A percentile compares a stretch with the other conserved stretches of the same genome.
phyloP scores from a whole-genome alignment of 2,797 vertebrate genomes.

The Distichodus sexfasciatus region DNA sequence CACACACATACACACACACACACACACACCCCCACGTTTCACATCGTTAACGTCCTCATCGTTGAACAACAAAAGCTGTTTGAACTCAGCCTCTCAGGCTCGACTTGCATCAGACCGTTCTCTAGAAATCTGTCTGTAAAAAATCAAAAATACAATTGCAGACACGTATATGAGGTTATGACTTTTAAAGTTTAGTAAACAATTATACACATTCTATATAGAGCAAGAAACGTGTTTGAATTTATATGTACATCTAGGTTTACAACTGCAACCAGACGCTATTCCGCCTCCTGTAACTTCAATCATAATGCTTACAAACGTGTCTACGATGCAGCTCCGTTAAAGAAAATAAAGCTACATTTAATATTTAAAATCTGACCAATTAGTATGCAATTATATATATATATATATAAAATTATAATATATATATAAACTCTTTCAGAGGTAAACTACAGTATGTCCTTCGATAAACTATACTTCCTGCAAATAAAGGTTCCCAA shows the following conservation, averaged over 20 bases:
- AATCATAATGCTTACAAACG: constrained; percentile 39
- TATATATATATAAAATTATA: no score
- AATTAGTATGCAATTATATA: constrained; percentile 52
- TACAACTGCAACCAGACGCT: constrained; percentile 24
- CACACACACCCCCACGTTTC: constrained; percentile 50
- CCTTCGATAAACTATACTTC: constrained; percentile 16
- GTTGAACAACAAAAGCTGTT: constrained; percentile 44
- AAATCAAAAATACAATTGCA: constrained; percentile 29
- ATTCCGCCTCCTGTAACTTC: constrained; percentile 19
- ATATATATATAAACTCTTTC: constrained; percentile 42
- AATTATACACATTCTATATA: constrained; percentile 52
- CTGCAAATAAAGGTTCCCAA: constrained; percentile 13
- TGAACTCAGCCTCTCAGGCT: constrained; percentile 33
- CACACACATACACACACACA: no score
- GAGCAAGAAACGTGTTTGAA: constrained; percentile 40
- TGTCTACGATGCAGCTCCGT: constrained; percentile 45
- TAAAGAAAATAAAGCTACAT: constrained; percentile 53
- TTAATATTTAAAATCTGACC: constrained; percentile 44
- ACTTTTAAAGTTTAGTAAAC: constrained; percentile 51
- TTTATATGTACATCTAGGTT: constrained; percentile 52
- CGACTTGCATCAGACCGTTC: constrained; percentile 28
- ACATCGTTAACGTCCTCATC: constrained; percentile 40
- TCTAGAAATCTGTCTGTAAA: constrained; percentile 32
- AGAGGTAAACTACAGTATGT: constrained; percentile 47
- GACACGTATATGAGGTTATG: constrained; percentile 42